phyloP scores from a whole-genome alignment of 2,888 invertebrate genomes.

The Cataglyphis livida region DNA sequence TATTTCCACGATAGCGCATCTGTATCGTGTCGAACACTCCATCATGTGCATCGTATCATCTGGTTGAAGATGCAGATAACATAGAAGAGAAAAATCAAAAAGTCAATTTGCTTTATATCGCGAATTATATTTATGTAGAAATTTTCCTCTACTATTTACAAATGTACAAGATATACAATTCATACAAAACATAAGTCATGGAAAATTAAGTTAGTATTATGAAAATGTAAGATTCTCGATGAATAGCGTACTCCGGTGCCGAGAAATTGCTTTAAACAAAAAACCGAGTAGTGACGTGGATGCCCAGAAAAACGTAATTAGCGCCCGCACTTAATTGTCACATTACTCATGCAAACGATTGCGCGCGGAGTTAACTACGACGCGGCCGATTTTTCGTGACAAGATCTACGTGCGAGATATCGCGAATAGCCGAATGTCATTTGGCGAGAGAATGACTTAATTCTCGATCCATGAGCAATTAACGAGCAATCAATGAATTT shows the following conservation, averaged over 20 bases:
- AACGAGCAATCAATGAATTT: not conserved
- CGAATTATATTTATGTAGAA: not conserved
- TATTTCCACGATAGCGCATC: conserved; percentile 31
- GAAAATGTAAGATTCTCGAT: not conserved
- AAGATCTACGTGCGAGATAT: conserved; percentile 77
- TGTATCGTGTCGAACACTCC: conserved; percentile 13
- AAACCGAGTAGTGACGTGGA: conserved; percentile 53
- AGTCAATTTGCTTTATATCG: conserved; percentile 11
- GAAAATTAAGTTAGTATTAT: not conserved
- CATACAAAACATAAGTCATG: not conserved
- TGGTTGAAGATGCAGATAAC: conserved; percentile 34
- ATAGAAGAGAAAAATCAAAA: conserved; percentile 11
- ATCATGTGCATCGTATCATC: conserved; percentile 27
- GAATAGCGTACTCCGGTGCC: not conserved
- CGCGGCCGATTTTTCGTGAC: conserved; percentile 74
- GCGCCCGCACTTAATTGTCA: conserved; percentile 71
- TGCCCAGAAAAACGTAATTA: conserved; percentile 59
- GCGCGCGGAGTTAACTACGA: conserved; percentile 59
- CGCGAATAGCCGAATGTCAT: conserved; percentile 32
- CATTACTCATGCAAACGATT: conserved; percentile 74
- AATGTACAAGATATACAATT: not conserved
- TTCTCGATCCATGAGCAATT: not conserved
- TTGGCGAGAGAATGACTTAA: not conserved
- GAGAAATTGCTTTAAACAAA: not conserved
- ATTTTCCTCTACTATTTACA: not conserved